phyloP scores from a whole-genome alignment of 2,113 vertebrate genomes.

The Dromaius novaehollandiae region DNA sequence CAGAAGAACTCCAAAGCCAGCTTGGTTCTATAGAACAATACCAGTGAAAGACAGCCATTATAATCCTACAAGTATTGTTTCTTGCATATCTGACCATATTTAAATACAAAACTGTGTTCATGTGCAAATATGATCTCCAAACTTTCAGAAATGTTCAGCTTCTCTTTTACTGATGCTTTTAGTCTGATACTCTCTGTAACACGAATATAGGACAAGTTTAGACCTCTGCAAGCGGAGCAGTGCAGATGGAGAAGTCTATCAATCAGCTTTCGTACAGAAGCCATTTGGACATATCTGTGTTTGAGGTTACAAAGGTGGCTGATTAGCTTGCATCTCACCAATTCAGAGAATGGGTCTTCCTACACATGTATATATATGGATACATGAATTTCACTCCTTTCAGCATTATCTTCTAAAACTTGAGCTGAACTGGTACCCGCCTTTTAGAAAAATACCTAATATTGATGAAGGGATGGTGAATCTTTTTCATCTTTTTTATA shows the following conservation, averaged over 20 bases:
- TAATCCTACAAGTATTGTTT: neutral
- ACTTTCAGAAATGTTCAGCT: neutral
- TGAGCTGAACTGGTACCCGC: neutral
- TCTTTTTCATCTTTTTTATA: neutral
- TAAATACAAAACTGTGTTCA: neutral
- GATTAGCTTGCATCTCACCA: neutral
- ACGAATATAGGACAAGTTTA: neutral
- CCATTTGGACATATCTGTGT: neutral
- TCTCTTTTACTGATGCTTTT: neutral
- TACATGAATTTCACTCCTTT: neutral
- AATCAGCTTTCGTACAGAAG: neutral
- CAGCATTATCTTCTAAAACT: neutral
- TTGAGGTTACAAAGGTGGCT: neutral
- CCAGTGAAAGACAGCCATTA: neutral
- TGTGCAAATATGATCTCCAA: neutral
- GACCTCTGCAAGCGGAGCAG: neutral
- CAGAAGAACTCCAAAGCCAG: neutral
- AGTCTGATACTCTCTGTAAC: neutral
- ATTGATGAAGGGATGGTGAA: neutral
- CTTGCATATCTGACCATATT: neutral
- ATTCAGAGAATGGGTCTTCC: neutral
- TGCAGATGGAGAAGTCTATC: neutral
- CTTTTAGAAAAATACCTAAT: neutral
- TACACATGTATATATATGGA: neutral
- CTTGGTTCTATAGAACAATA: neutral